Conservation (phyloP, 2,113 vertebrate genomes). For the Oxyruncus cristatus region DNA sequence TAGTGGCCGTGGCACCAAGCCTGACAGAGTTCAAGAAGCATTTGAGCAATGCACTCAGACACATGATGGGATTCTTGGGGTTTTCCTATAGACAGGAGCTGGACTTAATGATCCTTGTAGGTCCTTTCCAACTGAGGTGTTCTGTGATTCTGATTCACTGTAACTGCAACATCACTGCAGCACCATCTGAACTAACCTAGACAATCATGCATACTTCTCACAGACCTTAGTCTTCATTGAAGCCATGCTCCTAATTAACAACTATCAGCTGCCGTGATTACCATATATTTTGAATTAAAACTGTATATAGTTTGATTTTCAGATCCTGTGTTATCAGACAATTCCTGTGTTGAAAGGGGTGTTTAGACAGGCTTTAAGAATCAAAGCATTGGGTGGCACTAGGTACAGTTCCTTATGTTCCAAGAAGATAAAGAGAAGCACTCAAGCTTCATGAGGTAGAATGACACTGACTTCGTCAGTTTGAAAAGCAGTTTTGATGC, state of each 20-base stretch:
- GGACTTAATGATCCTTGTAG: neutral
- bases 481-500: neutral
- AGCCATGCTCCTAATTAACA: neutral
- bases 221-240: neutral
- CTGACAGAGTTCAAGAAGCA: neutral
- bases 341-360: neutral
- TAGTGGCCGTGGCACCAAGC: neutral
- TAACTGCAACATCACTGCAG: neutral
- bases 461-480: neutral
- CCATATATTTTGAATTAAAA: slow-evolving; percentile 1
- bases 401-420: neutral
- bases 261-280: neutral
- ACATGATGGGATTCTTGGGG: neutral
- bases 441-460: neutral
- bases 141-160: neutral
- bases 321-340: neutral
- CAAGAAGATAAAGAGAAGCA: neutral
- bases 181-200: neutral
- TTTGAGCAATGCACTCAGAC: neutral
- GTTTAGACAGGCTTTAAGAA: neutral
- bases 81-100: neutral
- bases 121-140: neutral
- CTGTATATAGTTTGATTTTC: neutral
- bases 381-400: neutral
- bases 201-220: neutral